These are phyloP conservation scores for Dendronephthya gigantea DNA, from an alignment of 64 coral and sea anemone genomes.

Conservation along the genomic window DNA sequence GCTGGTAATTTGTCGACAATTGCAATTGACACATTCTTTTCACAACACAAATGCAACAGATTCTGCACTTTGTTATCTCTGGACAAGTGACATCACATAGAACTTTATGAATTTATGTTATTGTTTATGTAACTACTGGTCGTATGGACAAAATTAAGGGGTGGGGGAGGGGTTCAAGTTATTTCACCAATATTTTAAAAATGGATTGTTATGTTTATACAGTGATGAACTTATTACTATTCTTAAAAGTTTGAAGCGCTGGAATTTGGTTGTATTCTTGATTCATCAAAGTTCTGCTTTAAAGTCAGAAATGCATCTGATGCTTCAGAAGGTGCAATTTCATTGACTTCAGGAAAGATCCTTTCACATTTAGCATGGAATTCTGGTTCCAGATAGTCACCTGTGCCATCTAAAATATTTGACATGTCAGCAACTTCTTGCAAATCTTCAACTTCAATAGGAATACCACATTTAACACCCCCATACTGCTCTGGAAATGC, in stretches of 20 bases:
- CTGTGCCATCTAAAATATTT: background rate
- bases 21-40: background rate
- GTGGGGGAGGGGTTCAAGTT: no score
- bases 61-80: background rate
- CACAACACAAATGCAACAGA: background rate
- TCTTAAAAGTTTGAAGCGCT: no score
- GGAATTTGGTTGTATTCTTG: no score
- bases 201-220: no score
- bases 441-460: background rate
- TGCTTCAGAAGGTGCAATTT: background rate
- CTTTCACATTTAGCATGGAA: background rate
- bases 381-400: background rate
- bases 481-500: conserved; percentile 10
- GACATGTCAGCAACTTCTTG: background rate
- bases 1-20: background rate
- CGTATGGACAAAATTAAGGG: no score
- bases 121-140: no score
- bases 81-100: background rate
- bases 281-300: background rate
- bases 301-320: background rate
- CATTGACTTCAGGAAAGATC: background rate
- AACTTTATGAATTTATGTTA: no score
- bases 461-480: background rate
- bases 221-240: no score
- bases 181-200: no score